Evolutionary conservation across 2,888 invertebrate genomes (phyloP).

Genomic region (Hydropsyche betteni): DNA sequence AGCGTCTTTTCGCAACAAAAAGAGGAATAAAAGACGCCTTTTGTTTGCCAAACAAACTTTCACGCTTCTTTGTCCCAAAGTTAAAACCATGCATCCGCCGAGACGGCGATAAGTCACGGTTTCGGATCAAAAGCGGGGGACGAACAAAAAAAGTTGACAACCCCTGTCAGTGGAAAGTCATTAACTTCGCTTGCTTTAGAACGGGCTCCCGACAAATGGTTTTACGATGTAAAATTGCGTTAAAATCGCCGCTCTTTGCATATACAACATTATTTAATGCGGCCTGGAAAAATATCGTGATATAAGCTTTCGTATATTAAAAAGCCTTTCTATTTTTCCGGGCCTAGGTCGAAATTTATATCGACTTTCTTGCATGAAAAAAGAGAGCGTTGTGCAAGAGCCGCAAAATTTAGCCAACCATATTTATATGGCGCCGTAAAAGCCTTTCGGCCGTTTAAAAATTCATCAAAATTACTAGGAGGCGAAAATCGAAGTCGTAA

Average conservation of each 20-base stretch:
- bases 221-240: background rate
- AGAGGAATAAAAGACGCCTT: too few relatives aligned
- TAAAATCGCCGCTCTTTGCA: background rate
- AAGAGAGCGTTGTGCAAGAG: too few relatives aligned
- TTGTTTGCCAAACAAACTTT: too few relatives aligned
- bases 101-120: conserved; percentile 37
- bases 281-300: background rate
- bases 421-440: conserved; percentile 7
- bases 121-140: background rate
- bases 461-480: conserved; percentile 13
- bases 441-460: background rate
- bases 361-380: too few relatives aligned
- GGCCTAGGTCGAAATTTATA: too few relatives aligned
- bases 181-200: background rate
- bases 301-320: too few relatives aligned
- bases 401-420: background rate
- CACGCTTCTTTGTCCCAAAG: too few relatives aligned
- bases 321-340: too few relatives aligned
- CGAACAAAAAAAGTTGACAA: conserved; percentile 2
- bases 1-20: too few relatives aligned
- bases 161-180: conserved; percentile 9
- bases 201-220: background rate
- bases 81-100: conserved; percentile 4
- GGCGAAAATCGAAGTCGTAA: background rate
- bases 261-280: background rate